Conservation (phyloP, 2,797 vertebrate species). For the Tarsius wallacei region DNA sequence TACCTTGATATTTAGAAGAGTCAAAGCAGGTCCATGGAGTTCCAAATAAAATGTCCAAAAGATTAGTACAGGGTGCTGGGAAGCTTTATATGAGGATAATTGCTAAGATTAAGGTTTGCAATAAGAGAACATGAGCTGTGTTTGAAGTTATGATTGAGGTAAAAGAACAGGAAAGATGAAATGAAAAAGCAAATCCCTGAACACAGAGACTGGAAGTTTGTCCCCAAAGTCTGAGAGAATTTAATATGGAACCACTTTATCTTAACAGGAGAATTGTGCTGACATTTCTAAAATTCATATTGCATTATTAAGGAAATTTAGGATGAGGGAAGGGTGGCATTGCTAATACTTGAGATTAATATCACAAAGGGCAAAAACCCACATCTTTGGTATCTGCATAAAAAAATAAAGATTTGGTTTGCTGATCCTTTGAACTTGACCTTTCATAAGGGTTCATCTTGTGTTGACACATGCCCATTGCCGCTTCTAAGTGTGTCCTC, state of each 20-base stretch:
- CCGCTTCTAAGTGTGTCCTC: neutral
- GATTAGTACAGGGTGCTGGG: neutral
- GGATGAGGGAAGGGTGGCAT: neutral
- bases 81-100: neutral
- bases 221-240: neutral
- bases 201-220: neutral
- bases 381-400: neutral
- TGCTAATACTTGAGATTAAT: conserved; percentile 3
- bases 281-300: conserved; percentile 13
- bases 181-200: neutral
- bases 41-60: neutral
- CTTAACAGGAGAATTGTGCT: neutral
- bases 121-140: neutral
- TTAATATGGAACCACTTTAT: neutral
- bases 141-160: neutral
- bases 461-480: neutral
- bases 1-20: neutral
- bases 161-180: neutral
- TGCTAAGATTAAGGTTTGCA: neutral
- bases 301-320: neutral
- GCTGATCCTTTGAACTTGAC: neutral
- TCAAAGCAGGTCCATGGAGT: neutral
- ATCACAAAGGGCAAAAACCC: neutral
- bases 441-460: neutral
- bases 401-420: neutral